Base-by-base conservation (phyloP, 2,797 vertebrate genomes). In the Acanthopagrus latus region DNA sequence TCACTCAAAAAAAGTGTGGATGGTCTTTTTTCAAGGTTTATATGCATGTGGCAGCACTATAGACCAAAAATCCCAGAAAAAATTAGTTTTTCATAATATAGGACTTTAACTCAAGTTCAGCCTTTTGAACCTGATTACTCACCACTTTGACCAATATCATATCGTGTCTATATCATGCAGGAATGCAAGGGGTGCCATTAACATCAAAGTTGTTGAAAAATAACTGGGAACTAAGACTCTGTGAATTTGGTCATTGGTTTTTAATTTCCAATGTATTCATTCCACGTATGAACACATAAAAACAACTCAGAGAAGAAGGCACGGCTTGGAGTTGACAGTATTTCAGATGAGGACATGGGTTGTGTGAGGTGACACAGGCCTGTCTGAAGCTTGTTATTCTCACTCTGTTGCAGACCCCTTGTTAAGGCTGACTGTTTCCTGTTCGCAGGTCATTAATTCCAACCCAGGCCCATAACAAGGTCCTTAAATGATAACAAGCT, bases 381-480 rank as follows among this genome's bases (percentile, higher is more conserved):
- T 44, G 56, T 72, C 58, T 47, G 20, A 89, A 73, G 89, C 90
- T 93, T 90, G 88, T 91, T 91, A 91, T 86, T 64, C 25, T 63
- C 11, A 20, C 10, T 23, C 23, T 46, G 60, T 25, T 71, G 58
- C 83, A 38, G 43, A 78, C 47, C 64, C 81, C 69, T 81, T 80
- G 86, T 89, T 88, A 85, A 27, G 52, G 51, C 52, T 71, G 62
- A 62, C 82, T 27, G 70, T 81, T 86, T 91, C 86, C 86, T 73
- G 80, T 81, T 86, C 6, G 48, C 78, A 56, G 82, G 64, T 88
- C 88, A 92, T 95, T 95, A 93, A 93, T 89, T 93, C 85, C 85
- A 89, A 85, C 86, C 86, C 21, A 83, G 65, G 67, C 27, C 76
- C 63, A 25, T 89, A 92, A 94, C 41, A 47, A 92, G 83, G 73